Base-by-base conservation (phyloP, 35 echinoderm and acorn worm genomes). In the Lytechinus variegatus region DNA sequence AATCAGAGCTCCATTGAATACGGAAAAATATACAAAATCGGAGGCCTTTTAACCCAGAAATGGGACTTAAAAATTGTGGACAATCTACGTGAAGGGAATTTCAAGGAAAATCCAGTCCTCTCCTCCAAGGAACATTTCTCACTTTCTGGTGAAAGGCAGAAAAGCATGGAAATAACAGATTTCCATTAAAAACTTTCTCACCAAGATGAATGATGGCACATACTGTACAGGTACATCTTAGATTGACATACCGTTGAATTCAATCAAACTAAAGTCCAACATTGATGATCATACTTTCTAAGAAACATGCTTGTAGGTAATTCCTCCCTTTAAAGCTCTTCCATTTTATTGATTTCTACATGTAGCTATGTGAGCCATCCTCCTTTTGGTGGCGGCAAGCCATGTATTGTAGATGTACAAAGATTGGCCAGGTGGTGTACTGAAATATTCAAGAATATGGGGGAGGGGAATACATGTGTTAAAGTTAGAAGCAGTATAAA, bases 31-130 rank as follows among this genome's bases (percentile, higher is more conserved):
- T 19, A 79, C 66, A 79, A n/a, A 79, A 79, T 79, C 24, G 66
- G 66, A 79, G 66, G 16, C 66, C n/a, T 19, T 79, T 79, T 79
- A 79, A 79, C 66, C 66, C 66, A 79, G 66, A 79, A 79, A 79
- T 4, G 66, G n/a, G 66, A 79, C 16, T 79, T 79, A 6, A 16
- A 79, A 24, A 79, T 24, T 79, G 19, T 27, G 21, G 19, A n/a
- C 19, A 19, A 79, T 79, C 19, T 79, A 21, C 16, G 66, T 79
- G 66, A 24, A 79, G 66, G 66, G 66, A 19, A 79, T 79, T 79
- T 79, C 66, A 79, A 79, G 66, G 66, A 79, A 79, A 79, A 16
- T 79, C 19, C 19, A 16, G 66, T 4, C 16, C 21, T 79, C 14
- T 79, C 3, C 21, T n/a, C 21, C 66, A 16, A 44, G 33, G 33